Evolutionary conservation across 2,113 vertebrate species (phyloP), one percentile per base, ranked within the genome.

Genomic region (Actinemys pallida): DNA sequence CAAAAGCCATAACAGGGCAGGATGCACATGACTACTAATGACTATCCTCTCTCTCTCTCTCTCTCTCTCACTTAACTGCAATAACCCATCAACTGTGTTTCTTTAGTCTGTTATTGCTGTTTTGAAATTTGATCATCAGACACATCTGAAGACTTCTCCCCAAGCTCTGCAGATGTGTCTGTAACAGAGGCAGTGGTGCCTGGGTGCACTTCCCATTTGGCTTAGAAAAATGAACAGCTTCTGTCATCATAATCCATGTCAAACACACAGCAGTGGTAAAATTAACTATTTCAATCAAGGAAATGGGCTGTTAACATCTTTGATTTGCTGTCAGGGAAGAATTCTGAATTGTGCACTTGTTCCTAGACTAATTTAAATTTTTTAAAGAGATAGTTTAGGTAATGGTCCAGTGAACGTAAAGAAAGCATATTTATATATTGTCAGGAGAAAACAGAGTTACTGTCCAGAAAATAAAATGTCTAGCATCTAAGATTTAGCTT

Each of bases 121-220:
- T 85, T 95, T 94, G 97, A 98, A 98, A 98, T 97, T 96, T 96
- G 97, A 98, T 98, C 98, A 90, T 96, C 96, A 96, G 97, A 96
- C 95, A 59, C 95, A 96, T 97, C 50, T 97, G 95, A 96, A 94
- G 87, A 96, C 93, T 97, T 97, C 81, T 98, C 96, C 94, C 93
- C 96, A 97, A 98, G 97, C 98, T 98, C 96, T 97, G 97, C 92
- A 98, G 97, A 98, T 7, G 97, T 97, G 98, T 98, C 96, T 84
- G 6, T 98, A 98, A 98, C 98, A 98, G 94, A 98, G 94, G 94
- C 94, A 93, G 65, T 92, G 47, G 84, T 91, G 95, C 96, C 93
- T 85, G 88, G 10, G 2, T 94, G 90, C 89, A 94, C 93, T 97
- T 98, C 92, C 89, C 93, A 92, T 93, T 95, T 98, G 94, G 80